A percentile compares a stretch with the other conserved stretches of the same genome.
phyloP scores from a whole-genome alignment of 2,888 invertebrate genomes.

The Tethea ocularis region DNA sequence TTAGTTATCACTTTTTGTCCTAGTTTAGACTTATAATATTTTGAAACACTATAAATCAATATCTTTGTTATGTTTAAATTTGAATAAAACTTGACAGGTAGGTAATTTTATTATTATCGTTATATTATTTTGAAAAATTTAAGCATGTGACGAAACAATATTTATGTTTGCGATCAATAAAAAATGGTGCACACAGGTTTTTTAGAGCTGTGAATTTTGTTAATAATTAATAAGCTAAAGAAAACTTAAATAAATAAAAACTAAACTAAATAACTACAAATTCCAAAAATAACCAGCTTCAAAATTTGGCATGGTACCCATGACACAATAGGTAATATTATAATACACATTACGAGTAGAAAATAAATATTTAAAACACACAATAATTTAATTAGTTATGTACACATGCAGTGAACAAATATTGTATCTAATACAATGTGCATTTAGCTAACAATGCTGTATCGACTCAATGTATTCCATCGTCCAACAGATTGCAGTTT shows the following conservation, averaged over 20 bases:
- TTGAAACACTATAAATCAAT: background rate
- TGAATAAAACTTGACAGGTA: background rate
- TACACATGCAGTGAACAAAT: constrained; percentile 26
- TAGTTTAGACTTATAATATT: background rate
- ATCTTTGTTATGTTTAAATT: background rate
- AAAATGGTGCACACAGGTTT: background rate
- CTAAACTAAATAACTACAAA: no score
- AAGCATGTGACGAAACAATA: background rate
- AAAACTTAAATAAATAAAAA: no score
- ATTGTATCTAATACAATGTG: constrained; percentile 34
- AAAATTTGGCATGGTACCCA: no score
- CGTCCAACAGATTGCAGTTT: constrained; percentile 75
- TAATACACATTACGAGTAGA: background rate
- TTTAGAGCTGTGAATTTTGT: no score
- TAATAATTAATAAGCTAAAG: no score
- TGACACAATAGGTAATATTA: no score
- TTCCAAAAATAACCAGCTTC: no score
- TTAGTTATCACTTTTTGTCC: background rate
- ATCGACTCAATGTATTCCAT: constrained; percentile 60
- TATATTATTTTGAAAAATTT: background rate
- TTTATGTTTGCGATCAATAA: background rate
- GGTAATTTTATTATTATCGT: no score
- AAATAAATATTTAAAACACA: background rate
- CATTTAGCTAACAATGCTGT: constrained; percentile 47
- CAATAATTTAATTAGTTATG: constrained; percentile 11